Conservation (phyloP, 2,797 vertebrate genomes). For the Hypotaenidia philippensis region DNA sequence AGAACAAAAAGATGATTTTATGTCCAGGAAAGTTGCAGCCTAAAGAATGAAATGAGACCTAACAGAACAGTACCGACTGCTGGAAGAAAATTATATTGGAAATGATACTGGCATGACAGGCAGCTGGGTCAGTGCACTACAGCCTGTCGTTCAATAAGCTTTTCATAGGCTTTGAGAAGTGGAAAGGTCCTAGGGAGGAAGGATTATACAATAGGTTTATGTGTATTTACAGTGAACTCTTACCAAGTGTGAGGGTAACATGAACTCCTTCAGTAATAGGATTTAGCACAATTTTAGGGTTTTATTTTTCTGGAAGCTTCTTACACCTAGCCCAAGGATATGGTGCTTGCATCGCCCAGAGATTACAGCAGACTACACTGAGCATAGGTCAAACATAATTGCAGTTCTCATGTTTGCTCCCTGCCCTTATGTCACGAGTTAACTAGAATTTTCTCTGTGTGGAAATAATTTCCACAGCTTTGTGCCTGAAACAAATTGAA, state of each 20-base stretch:
- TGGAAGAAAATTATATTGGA: not conserved
- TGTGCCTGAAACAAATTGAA: not conserved
- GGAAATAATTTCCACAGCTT: not conserved
- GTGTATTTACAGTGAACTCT: not conserved
- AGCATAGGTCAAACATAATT: conserved; percentile 8
- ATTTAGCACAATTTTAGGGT: not conserved
- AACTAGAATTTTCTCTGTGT: not conserved
- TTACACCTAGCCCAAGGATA: not conserved
- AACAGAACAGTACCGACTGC: not conserved
- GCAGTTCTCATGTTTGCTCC: not conserved
- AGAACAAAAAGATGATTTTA: not conserved
- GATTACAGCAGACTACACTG: not conserved
- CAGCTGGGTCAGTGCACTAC: not conserved
- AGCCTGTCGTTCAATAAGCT: not conserved
- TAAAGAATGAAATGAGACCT: not conserved
- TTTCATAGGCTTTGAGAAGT: not conserved
- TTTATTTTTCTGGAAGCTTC: not conserved
- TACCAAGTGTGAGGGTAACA: not conserved
- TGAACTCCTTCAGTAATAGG: not conserved
- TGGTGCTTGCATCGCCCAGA: not conserved
- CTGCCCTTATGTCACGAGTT: not conserved
- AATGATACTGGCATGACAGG: not conserved
- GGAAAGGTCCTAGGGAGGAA: not conserved
- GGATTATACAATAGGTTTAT: not conserved
- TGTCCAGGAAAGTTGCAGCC: not conserved